Conservation (phyloP, 2,113 vertebrate genomes). For the Passer montanus region DNA sequence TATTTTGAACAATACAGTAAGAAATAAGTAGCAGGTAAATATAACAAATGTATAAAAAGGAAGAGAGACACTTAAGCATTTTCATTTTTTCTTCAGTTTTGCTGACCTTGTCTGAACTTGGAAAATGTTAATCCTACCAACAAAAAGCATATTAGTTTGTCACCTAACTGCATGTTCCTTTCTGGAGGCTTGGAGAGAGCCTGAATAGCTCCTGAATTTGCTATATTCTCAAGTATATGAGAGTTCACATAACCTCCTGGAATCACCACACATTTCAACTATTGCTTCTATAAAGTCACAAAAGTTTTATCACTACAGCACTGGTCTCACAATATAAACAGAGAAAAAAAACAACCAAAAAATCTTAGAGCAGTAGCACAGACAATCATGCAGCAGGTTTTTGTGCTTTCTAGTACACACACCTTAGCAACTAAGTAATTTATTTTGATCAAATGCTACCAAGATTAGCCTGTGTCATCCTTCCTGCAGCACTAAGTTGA, state of each 20-base stretch:
- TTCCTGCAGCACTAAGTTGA: neutral
- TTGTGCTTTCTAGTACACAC: neutral
- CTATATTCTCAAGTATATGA: neutral
- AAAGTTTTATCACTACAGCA: neutral
- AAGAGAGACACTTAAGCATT: neutral
- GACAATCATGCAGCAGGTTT: neutral
- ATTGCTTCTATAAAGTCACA: neutral
- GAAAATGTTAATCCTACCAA: neutral
- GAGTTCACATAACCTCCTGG: neutral
- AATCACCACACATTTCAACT: neutral
- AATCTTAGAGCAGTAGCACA: neutral
- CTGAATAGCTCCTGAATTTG: neutral
- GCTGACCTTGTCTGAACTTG: neutral
- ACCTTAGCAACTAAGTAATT: neutral
- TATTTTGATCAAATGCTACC: neutral
- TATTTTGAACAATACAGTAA: neutral
- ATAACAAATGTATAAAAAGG: neutral
- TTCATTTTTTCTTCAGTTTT: neutral
- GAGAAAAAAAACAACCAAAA: neutral
- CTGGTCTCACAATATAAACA: neutral
- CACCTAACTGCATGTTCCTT: neutral
- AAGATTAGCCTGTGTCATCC: neutral
- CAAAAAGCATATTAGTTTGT: neutral
- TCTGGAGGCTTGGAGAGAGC: neutral
- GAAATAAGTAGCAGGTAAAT: neutral